Base-by-base conservation (phyloP, 2,888 invertebrate species). In the Apodemia duryi region DNA sequence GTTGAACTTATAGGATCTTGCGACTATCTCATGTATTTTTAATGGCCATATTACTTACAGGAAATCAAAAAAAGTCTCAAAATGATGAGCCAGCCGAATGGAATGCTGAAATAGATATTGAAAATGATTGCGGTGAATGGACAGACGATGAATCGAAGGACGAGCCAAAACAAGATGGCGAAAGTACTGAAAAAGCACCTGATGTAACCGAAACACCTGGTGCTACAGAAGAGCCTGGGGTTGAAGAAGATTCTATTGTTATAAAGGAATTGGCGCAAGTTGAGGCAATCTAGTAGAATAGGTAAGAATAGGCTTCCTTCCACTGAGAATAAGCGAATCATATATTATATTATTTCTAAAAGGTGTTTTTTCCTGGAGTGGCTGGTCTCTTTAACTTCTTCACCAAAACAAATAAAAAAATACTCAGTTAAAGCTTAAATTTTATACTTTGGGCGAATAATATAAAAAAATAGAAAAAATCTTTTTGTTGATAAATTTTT, bases 81-180 rank as follows among this genome's bases (percentile, higher is more conserved):
- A 63, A 28, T 32, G 51, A 52, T 28, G 43, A 32, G 62, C 52
- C 62, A 52, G 49, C 46, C 6, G 65, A 61, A 11, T 28, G 41
- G 28, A 46, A 66, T 21, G 21, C 35, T 13, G 57, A 52, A n/a
- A 38, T 64, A 35, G 63, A 66, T 43, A 35, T 64, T 29, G 61
- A 65, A 13, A 57, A 49, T 43, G 60, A 63, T 29, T 63, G 46
- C 5, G 61, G 65, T 13, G 67, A 68, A 4, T 68, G 68, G 64
- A 60, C 46, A 10, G 66, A 66, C 35, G 64, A 64, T 46, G 63
- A 65, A n/a, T n/a, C 28, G 3, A 21, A 21, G 21, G 21, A 21
- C 21, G 41, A 62, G 32, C 35, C 49, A 32, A 21, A 29, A 51
- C 38, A 35, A 52, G 35, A 52, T n/a, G 21, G n/a, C 6, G 38